phyloP scores from a whole-genome alignment of 2,113 vertebrate species.

The Nothoprocta pentlandii region DNA sequence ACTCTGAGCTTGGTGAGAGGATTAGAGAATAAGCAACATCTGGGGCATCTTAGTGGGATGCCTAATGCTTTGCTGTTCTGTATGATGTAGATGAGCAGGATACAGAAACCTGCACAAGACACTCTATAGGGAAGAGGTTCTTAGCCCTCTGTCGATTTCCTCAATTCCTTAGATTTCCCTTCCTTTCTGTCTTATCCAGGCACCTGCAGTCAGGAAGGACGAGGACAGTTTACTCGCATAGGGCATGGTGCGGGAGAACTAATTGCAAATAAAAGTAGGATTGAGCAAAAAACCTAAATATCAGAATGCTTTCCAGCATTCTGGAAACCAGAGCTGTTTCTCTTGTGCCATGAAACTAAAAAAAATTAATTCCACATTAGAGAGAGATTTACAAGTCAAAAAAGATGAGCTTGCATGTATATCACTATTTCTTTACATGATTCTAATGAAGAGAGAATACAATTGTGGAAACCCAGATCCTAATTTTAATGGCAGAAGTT shows the following conservation, averaged over 20 bases:
- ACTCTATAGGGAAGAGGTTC: neutral
- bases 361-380: neutral
- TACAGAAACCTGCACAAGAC: neutral
- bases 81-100: neutral
- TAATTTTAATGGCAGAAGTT: neutral
- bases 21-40: neutral
- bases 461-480: neutral
- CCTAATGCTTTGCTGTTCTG: neutral
- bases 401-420: neutral
- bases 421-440: neutral
- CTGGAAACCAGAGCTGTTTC: neutral
- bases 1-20: neutral
- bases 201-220: neutral
- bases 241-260: neutral
- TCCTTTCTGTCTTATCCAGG: neutral
- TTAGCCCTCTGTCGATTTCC: neutral
- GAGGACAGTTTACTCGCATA: neutral
- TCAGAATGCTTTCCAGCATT: neutral
- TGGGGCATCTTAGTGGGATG: neutral
- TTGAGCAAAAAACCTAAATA: neutral
- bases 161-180: neutral
- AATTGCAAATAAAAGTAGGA: neutral
- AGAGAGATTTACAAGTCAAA: neutral
- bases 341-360: neutral
- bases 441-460: conserved; percentile 1